phyloP scores from a whole-genome alignment of 2,797 vertebrate genomes.

The Gadopsis marmoratus region DNA sequence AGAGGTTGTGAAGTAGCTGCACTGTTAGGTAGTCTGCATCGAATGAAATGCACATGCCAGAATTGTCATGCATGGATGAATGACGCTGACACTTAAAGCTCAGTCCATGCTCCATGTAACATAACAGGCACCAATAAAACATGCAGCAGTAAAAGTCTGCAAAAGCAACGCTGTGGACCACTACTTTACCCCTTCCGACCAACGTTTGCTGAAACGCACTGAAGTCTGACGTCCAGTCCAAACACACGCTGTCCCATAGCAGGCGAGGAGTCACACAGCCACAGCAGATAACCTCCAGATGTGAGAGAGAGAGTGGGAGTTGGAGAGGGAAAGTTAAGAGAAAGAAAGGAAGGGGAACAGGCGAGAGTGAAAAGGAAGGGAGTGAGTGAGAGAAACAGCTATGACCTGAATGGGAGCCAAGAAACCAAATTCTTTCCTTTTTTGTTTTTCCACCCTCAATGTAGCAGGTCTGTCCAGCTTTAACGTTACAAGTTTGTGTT shows the following conservation, averaged over 20 bases:
- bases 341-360: slow-evolving; percentile 59
- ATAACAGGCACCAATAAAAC: slow-evolving; percentile 31
- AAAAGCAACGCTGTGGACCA: slow-evolving; percentile 28
- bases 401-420: slow-evolving; percentile 75
- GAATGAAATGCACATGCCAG: slow-evolving; percentile 33
- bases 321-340: slow-evolving; percentile 62
- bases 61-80: slow-evolving; percentile 49
- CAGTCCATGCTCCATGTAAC: slow-evolving; percentile 15
- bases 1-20: not conserved
- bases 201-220: slow-evolving; percentile 59
- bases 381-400: slow-evolving; percentile 68
- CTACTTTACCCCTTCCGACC: slow-evolving; percentile 68
- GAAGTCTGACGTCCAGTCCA: slow-evolving; percentile 71
- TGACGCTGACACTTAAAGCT: slow-evolving; percentile 42
- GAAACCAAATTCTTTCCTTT: slow-evolving; percentile 81
- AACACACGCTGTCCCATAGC: slow-evolving; percentile 84
- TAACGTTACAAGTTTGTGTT: slow-evolving; percentile 16
- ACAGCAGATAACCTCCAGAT: slow-evolving; percentile 90
- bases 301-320: slow-evolving; percentile 79
- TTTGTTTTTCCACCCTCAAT: slow-evolving; percentile 20
- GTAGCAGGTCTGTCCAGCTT: slow-evolving; percentile 56
- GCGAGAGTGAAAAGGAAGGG: slow-evolving; percentile 61
- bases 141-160: slow-evolving; percentile 47
- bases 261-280: slow-evolving; percentile 80
- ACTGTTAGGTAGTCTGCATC: not conserved